Evolutionary conservation across 2,113 vertebrate species (phyloP).

Genomic region (Aptenodytes forsteri): DNA sequence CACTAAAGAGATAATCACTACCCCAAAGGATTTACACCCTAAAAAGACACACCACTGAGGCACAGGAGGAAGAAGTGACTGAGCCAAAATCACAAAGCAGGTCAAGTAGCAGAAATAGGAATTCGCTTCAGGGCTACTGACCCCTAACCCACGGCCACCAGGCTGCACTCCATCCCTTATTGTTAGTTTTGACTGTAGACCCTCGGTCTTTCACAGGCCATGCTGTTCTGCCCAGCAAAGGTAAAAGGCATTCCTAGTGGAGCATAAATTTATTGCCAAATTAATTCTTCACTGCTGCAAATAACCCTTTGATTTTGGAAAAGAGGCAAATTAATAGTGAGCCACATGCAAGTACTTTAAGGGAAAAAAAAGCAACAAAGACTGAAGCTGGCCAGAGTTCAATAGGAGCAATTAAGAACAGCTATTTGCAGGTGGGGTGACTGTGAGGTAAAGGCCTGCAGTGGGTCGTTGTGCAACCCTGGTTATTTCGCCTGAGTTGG

Average conservation of each 20-base stretch:
- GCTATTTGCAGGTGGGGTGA: neutral
- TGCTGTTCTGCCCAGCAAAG: neutral
- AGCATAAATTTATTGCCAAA: neutral
- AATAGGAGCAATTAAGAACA: neutral
- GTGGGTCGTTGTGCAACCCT: neutral
- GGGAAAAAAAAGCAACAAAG: neutral
- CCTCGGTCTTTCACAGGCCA: neutral
- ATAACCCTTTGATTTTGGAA: neutral
- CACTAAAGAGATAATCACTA: neutral
- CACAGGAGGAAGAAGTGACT: neutral
- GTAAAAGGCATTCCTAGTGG: neutral
- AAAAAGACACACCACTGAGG: neutral
- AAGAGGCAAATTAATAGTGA: neutral
- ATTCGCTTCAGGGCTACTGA: neutral
- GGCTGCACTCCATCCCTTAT: neutral
- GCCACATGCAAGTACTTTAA: neutral
- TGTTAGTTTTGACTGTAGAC: neutral
- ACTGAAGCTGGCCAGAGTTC: neutral
- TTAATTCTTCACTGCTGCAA: neutral
- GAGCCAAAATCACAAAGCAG: neutral
- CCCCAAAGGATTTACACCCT: neutral
- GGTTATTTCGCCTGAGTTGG: neutral
- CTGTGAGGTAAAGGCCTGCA: neutral
- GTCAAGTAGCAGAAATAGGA: neutral
- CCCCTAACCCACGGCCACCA: neutral